Base-by-base conservation (phyloP, 2,888 invertebrate species). In the Rhingia campestris region DNA sequence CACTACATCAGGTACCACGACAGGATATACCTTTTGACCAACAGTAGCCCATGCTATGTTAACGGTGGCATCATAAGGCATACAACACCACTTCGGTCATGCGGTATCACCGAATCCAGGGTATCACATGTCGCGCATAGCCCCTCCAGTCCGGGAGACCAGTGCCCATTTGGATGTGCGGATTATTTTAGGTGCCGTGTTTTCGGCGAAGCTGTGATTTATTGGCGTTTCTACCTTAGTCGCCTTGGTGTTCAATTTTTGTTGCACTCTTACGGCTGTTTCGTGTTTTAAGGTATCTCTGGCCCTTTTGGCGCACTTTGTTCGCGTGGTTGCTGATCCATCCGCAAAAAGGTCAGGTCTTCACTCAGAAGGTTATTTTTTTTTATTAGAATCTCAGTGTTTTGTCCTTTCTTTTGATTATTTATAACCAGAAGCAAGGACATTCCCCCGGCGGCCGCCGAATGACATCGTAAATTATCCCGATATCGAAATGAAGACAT, bases 361-460 rank as follows among this genome's bases (percentile, higher is more conserved):
- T 45, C 33, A 39, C 22, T 53, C 41, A 37, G 22, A 2, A 22
- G 22, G 1, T 75, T 63, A 35, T 54, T 45, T 67, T 30, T 39
- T 49, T 10, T 30, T 32, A 10, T 14, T 47, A 22, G 12, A 56
- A 49, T 58, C 35, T 75, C 56, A 41, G 41, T 22, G 37, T 41
- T 35, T 7, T 51, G 32, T 54, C 39, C n/a, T 32, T 45, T 45
- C 30, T 61, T 53, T 37, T 45, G 22, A 35, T 64, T 73, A 41
- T 77, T 67, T 56, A 59, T 61, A 77, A 58, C 56, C 77, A 82
- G 77, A 77, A 77, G 82, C 77, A 82, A 73, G 77, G 82, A 82
- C 82, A 82, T 82, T 73, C 63, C 51, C 35, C 41, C 56, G 30
- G 45, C n/a, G 10, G 41, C 35, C 6, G 35, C 43, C n/a, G 37